These are phyloP conservation scores for Megaceryle torquata DNA, from an alignment of 2,113 vertebrate genomes.

Conservation along the genomic window DNA sequence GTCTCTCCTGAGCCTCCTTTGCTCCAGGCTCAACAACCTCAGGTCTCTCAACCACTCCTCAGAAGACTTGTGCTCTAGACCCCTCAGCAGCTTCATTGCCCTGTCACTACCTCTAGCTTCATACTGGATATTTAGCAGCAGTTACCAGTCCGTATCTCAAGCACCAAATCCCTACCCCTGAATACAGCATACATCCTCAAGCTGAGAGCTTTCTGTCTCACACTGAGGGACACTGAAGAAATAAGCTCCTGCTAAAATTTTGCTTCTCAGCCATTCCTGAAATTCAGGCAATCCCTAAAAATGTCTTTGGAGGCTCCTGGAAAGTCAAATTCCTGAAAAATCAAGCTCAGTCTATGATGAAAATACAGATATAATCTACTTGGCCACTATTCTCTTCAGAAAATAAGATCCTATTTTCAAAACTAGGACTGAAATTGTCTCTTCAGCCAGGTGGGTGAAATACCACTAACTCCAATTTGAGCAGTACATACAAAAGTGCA, in stretches of 20 bases:
- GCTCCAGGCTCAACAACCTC: too few relatives aligned
- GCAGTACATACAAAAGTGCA: neutral
- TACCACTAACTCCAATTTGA: neutral
- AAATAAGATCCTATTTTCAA: neutral
- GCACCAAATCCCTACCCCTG: neutral
- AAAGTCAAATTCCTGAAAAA: neutral
- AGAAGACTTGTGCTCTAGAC: too few relatives aligned
- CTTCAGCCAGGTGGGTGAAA: neutral
- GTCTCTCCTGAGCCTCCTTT: too few relatives aligned
- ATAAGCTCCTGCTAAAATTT: fast-evolving
- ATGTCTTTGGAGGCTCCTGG: neutral
- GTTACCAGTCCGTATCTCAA: neutral
- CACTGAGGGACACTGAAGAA: neutral
- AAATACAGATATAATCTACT: neutral
- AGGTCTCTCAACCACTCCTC: too few relatives aligned
- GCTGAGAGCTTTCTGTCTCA: neutral
- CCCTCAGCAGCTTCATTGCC: too few relatives aligned
- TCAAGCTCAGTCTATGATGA: neutral
- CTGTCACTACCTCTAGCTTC: neutral
- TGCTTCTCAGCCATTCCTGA: neutral
- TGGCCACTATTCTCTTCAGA: neutral
- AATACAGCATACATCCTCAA: neutral
- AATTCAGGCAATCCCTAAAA: neutral
- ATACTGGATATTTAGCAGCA: neutral
- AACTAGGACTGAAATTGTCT: neutral